Evolutionary conservation across 2,113 vertebrate genomes (phyloP), one percentile per base, ranked within the genome.

Genomic region (Trematomus loennbergii): DNA sequence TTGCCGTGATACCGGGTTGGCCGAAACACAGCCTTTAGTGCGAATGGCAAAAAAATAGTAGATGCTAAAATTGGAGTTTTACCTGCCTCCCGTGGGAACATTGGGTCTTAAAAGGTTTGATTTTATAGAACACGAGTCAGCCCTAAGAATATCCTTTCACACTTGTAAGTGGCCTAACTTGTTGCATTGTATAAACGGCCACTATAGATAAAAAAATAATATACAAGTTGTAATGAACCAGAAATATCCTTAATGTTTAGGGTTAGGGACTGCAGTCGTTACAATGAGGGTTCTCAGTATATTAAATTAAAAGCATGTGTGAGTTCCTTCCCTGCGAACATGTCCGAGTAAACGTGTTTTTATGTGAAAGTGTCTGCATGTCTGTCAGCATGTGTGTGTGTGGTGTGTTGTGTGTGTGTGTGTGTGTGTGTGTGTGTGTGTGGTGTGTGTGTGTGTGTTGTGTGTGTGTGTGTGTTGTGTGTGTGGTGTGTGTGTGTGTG

Each of bases 401-500:
- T 8, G 36, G n/a, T n/a, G n/a, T n/a, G n/a, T n/a, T 40, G 36
- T 40, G 36, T 40, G 36, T 40, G 36, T 40, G 36, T 40, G 55
- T 45, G 18, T 22, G 43, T 79, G 54, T 18, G 43, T 48, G 22
- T 33, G 18, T 46, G 49, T 60, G 60, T 50, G 16, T 3, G 36
- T 8, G 60, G 36, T 40, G 36, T 40, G 36, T 40, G 36, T 8
- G 36, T 40, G 36, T 40, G 36, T 36, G 33, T 36, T 36, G 33
- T 36, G 33, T 36, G 33, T 36, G 1, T 36, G 62, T 2, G 15
- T 53, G 61, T 48, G 8, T 33, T 33, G 33, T 67, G 58, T 49
- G 18, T 46, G 46, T 58, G 9, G 20, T 64, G 57, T 16, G 59
- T 65, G 77, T 25, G 50, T 64, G 49, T 33, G 55, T 45, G 18